A percentile compares a stretch with the other conserved stretches of the same genome.
These are phyloP conservation scores for Acrobasis suavella DNA, from an alignment of 2,888 invertebrate genomes.

Conservation along the genomic window DNA sequence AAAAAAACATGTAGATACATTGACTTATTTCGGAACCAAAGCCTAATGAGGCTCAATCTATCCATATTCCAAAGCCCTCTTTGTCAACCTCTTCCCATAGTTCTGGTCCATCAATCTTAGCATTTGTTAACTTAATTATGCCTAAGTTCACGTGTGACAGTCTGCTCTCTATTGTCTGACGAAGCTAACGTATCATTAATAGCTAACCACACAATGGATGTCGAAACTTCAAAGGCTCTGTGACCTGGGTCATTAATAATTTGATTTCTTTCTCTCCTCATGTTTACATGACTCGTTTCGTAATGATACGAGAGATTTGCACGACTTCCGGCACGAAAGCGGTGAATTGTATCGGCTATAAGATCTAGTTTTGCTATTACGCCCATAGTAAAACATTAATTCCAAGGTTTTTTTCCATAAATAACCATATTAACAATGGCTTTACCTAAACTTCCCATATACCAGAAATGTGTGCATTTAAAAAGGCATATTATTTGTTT, in stretches of 20 bases:
- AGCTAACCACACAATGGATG: constrained; percentile 46
- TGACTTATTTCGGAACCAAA: background rate
- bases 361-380: background rate
- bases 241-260: constrained; percentile 36
- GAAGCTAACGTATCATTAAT: constrained; percentile 50
- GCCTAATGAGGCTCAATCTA: background rate
- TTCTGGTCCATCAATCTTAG: constrained; percentile 43
- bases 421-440: no score
- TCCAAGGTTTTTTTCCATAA: no score
- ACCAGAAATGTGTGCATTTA: no score
- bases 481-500: no score
- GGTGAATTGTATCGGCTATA: background rate
- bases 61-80: constrained; percentile 10
- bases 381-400: no score
- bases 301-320: constrained; percentile 22
- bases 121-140: constrained; percentile 54
- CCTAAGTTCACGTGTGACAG: constrained; percentile 54
- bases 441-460: no score
- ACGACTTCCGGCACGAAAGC: constrained; percentile 14
- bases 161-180: constrained; percentile 48
- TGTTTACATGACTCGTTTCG: constrained; percentile 29
- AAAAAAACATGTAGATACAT: no score
- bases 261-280: constrained; percentile 36
- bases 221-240: constrained; percentile 41
- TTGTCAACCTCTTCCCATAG: constrained; percentile 19